Percentiles rank a stretch among this genome's conserved stretches.
Conservation (phyloP, 2,113 vertebrate genomes). For the Thymallus thymallus region DNA sequence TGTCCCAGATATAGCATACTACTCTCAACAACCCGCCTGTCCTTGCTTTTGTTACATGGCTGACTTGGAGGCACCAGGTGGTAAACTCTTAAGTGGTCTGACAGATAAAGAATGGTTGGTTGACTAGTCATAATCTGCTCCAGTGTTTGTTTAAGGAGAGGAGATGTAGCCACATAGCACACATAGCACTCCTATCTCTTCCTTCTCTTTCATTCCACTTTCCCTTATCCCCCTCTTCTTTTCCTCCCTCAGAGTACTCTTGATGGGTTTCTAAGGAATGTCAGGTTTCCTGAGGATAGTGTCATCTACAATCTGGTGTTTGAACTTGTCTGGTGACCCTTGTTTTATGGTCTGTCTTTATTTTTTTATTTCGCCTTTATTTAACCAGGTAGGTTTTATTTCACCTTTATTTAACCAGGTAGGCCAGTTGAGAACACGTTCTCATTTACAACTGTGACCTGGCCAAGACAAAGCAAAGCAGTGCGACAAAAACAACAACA, state of each 20-base stretch:
- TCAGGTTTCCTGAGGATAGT: not conserved
- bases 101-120: slow-evolving; percentile 33
- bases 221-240: not conserved
- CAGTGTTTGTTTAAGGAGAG: slow-evolving; percentile 34
- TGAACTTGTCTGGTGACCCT: not conserved
- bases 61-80: no score
- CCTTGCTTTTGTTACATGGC: no score
- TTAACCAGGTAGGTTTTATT: no score
- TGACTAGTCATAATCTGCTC: slow-evolving; percentile 52
- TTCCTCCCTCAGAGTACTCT: not conserved
- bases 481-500: no score
- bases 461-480: no score
- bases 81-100: not conserved
- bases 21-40: no score
- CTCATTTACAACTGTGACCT: no score
- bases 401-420: no score
- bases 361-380: no score
- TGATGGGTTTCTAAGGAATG: not conserved
- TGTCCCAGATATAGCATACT: no score
- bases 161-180: slow-evolving; percentile 19
- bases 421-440: no score
- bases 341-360: not conserved
- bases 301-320: not conserved
- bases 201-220: not conserved
- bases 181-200: slow-evolving; percentile 32